Evolutionary conservation across 2,888 invertebrate species (phyloP).

Genomic region (Amphimallon solstitiale): DNA sequence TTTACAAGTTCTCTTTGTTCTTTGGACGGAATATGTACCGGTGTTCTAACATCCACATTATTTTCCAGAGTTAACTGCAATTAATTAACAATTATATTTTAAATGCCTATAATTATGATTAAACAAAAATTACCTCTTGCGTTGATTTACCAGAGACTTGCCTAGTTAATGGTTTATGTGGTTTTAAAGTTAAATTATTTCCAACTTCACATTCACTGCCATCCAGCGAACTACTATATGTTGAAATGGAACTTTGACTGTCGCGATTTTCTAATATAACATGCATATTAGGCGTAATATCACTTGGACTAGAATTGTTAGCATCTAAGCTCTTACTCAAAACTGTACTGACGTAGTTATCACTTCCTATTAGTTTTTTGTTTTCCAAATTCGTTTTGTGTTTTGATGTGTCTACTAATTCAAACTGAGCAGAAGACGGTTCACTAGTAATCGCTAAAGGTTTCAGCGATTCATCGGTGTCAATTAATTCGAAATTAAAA

Average conservation of each 20-base stretch:
- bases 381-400: constrained; percentile 60
- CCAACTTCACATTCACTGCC: constrained; percentile 35
- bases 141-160: constrained; percentile 65
- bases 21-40: constrained; percentile 31
- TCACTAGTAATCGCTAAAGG: constrained; percentile 47
- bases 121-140: constrained; percentile 28
- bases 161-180: constrained; percentile 76
- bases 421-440: constrained; percentile 62
- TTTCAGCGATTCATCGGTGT: constrained; percentile 73
- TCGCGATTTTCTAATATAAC: constrained; percentile 56
- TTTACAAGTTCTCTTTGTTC: constrained; percentile 32
- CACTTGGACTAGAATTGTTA: constrained; percentile 55
- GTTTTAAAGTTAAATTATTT: constrained; percentile 62
- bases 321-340: constrained; percentile 63
- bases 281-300: constrained; percentile 51
- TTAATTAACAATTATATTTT: neutral
- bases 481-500: constrained; percentile 85
- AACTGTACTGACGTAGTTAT: constrained; percentile 78
- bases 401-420: constrained; percentile 66
- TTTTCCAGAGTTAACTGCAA: constrained; percentile 19
- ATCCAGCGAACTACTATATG: constrained; percentile 51
- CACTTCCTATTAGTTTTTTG: constrained; percentile 74
- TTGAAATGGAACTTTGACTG: constrained; percentile 59
- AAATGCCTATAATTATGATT: constrained; percentile 14
- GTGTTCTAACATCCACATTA: constrained; percentile 24